Base-by-base conservation (phyloP, 1,140 invertebrate species). In the Heterodera schachtii region DNA sequence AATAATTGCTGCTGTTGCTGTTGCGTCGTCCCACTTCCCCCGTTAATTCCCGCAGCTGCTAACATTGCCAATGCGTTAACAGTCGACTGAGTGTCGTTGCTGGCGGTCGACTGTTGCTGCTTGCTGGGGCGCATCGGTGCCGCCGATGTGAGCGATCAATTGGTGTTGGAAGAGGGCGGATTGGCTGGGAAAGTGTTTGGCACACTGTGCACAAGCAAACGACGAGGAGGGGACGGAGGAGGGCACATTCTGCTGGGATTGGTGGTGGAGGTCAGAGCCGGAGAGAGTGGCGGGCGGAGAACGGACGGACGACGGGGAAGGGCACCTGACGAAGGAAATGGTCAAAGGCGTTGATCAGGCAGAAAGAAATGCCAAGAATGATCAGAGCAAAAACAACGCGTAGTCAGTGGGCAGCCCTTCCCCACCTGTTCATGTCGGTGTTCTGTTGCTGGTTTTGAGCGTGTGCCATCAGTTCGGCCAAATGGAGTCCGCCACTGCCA, bases 141-240 rank as follows among this genome's bases (percentile, higher is more conserved):
- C 46, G 47, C 81, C 78, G 21, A 70, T 67, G 70, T 82, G 81
- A 44, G 73, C 69, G 16, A 60, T 73, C 46, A 82, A 21, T 73
- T 82, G 81, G 67, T 82, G 81, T 47, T 82, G 81, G 19, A 82
- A 67, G 7, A 82, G 64, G 11, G 69, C 73, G 4, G 73, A 60
- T 69, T 69, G 67, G 21, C 75, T 66, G 31, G 47, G 21, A 49
- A 82, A 82, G 21, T 82, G 69, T 44, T 78, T 82, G 44, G 69
- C 44, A 52, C 81, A 82, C 4, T 52, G 49, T 21, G 69, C n/a
- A 75, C 81, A 82, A 7, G n/a, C 77, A 43, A 79, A 80, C 5
- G 21, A 13, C 3, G 31, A 46, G 16, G 41, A 57, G 73, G 31
- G 49, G 46, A 21, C 60, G 46, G 46, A 16, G 9, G 21, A 11